Percentiles rank a stretch among this genome's conserved stretches.
phyloP scores from a whole-genome alignment of 1,140 invertebrate species.

The Drosophila oshimai region DNA sequence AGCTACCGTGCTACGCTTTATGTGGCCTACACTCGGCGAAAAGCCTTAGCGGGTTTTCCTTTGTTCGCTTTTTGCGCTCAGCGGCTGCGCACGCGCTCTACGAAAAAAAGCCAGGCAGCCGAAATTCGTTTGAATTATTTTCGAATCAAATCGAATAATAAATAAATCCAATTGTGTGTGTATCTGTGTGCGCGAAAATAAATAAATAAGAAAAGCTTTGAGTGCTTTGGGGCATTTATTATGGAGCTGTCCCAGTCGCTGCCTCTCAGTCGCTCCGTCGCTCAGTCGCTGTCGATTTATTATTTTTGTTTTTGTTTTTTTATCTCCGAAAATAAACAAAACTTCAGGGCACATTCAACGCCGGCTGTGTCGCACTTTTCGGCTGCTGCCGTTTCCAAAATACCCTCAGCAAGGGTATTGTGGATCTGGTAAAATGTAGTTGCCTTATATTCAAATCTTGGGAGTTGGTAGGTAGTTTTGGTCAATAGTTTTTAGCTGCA shows the following conservation, averaged over 20 bases:
- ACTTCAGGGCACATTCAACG: slow-evolving; percentile 49
- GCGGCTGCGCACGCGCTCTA: slow-evolving; percentile 46
- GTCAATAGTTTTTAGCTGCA: too few species aligned
- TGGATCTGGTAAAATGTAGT: too few species aligned
- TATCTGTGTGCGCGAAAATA: slow-evolving; percentile 30
- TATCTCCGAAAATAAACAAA: slow-evolving; percentile 64
- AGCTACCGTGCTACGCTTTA: slow-evolving; percentile 72
- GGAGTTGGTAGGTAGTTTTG: too few species aligned
- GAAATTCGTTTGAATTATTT: slow-evolving; percentile 37
- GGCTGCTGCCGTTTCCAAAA: slow-evolving; percentile 44
- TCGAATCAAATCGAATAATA: slow-evolving; percentile 56
- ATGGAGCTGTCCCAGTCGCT: slow-evolving; percentile 44
- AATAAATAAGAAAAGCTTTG: slow-evolving; percentile 59
- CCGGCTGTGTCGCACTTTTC: slow-evolving; percentile 42
- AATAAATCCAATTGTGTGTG: slow-evolving; percentile 31
- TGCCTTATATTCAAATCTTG: not conserved
- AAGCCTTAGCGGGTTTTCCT: slow-evolving; percentile 12
- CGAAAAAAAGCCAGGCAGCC: not conserved
- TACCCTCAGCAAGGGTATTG: slow-evolving; percentile 1
- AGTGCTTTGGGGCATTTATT: slow-evolving; percentile 54
- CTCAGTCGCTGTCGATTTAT: slow-evolving; percentile 37
- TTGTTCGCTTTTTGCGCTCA: slow-evolving; percentile 12
- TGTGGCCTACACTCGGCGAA: slow-evolving; percentile 56
- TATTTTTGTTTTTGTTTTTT: slow-evolving; percentile 37
- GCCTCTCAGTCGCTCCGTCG: slow-evolving; percentile 1